phyloP scores from a whole-genome alignment of 2,888 invertebrate species.

The Julus scandinavius region DNA sequence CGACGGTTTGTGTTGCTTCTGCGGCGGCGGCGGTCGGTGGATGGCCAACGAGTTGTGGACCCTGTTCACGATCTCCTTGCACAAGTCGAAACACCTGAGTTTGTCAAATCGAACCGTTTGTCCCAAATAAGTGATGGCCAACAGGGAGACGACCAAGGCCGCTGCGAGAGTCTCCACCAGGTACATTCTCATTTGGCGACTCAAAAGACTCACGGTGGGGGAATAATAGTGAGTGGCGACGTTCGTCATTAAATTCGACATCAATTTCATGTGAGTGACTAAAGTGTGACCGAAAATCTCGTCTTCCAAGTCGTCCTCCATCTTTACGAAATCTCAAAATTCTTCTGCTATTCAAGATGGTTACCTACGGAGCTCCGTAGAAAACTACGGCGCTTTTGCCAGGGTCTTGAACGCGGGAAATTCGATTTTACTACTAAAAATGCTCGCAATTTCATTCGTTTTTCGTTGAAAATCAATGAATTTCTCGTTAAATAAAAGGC shows the following conservation, averaged over 20 bases:
- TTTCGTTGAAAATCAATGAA: no score
- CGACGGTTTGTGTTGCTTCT: background rate
- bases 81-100: slow-evolving; percentile 47
- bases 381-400: no score
- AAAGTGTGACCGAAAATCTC: slow-evolving; percentile 88
- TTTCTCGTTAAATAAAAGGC: no score
- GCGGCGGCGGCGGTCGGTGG: background rate
- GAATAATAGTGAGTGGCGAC: slow-evolving; percentile 79
- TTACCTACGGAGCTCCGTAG: no score
- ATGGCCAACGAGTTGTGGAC: slow-evolving; percentile 53
- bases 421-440: no score
- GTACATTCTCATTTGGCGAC: slow-evolving; percentile 79
- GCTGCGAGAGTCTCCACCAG: slow-evolving; percentile 84
- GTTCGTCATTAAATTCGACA: slow-evolving; percentile 83
- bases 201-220: slow-evolving; percentile 80
- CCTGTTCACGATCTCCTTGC: slow-evolving; percentile 52
- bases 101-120: slow-evolving; percentile 44
- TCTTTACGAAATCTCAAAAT: slow-evolving; percentile 65
- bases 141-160: slow-evolving; percentile 73
- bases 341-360: no score
- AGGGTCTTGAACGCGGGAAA: no score
- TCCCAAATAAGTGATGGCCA: slow-evolving; percentile 58
- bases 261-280: slow-evolving; percentile 84
- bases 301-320: slow-evolving; percentile 94
- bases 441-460: no score